A percentile compares a stretch with the other conserved stretches of the same genome.
These are phyloP conservation scores for Willowsia nigromaculata DNA, from an alignment of 2,888 invertebrate species.

Conservation along the genomic window DNA sequence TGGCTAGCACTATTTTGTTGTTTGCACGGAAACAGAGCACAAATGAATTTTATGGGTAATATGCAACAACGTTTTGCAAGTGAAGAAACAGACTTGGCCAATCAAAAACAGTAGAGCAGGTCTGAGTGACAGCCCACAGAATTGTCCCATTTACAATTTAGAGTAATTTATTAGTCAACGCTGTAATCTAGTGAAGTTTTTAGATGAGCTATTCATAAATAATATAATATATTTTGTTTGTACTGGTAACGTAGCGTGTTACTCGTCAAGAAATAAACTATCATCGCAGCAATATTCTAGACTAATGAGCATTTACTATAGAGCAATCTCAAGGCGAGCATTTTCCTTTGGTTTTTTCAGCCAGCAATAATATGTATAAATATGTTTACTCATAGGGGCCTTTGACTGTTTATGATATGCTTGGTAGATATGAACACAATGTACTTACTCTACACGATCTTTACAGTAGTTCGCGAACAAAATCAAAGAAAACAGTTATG, in stretches of 20 bases:
- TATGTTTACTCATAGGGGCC: neutral
- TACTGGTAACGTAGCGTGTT: neutral
- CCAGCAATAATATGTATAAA: neutral
- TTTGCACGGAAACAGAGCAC: neutral
- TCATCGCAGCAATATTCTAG: constrained; percentile 28
- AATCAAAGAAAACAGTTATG: constrained; percentile 21
- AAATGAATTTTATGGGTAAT: constrained; percentile 12
- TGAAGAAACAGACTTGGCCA: neutral
- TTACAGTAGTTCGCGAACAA: neutral
- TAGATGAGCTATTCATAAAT: constrained; percentile 5
- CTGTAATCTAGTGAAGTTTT: neutral
- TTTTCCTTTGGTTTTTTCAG: neutral
- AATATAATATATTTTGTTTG: neutral
- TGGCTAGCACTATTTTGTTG: too few species aligned
- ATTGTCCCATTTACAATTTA: constrained; percentile 54
- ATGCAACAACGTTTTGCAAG: neutral
- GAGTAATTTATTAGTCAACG: constrained; percentile 46
- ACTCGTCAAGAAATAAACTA: constrained; percentile 18
- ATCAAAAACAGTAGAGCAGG: constrained; percentile 39
- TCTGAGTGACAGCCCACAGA: constrained; percentile 30
- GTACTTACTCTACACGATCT: neutral
- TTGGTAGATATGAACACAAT: neutral
- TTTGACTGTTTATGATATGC: neutral
- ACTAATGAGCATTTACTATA: constrained; percentile 39
- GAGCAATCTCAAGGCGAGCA: constrained; percentile 34